A percentile compares a stretch with the other conserved stretches of the same genome.
These are phyloP conservation scores for Tineola bisselliella DNA, from an alignment of 2,888 invertebrate species.

Conservation along the genomic window DNA sequence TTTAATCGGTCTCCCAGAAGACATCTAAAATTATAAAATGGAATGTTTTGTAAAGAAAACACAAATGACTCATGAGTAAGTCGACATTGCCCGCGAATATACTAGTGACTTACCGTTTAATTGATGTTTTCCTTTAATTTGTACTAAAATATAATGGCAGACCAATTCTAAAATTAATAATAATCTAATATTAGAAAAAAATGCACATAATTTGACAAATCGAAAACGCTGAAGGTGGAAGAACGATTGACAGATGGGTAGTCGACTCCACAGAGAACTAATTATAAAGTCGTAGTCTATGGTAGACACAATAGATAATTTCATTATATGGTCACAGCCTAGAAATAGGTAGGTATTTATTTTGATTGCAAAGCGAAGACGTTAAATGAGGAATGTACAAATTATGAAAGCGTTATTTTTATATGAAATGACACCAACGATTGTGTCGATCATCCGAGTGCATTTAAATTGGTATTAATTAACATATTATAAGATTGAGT, in stretches of 20 bases:
- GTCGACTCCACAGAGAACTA: no score
- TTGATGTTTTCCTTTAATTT: not conserved
- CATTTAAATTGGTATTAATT: no score
- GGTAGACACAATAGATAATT: no score
- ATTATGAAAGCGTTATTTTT: no score
- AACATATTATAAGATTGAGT: no score
- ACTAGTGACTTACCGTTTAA: not conserved
- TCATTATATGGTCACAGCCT: no score
- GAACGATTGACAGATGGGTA: not conserved
- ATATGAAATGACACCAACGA: no score
- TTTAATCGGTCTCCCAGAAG: conserved; percentile 91
- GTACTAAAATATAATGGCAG: not conserved
- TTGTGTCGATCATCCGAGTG: no score
- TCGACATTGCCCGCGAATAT: not conserved
- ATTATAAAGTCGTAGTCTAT: no score
- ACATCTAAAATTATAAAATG: conserved; percentile 68
- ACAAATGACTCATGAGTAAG: conserved; percentile 8
- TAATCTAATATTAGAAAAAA: conserved; percentile 12
- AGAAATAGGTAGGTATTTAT: no score
- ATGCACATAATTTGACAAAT: conserved; percentile 1
- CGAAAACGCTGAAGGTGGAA: not conserved
- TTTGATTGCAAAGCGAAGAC: no score
- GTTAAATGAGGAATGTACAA: no score
- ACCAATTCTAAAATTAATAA: not conserved
- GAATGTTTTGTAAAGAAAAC: conserved; percentile 7